Conservation (phyloP, 2,888 invertebrate genomes). For the Pecten maximus region DNA sequence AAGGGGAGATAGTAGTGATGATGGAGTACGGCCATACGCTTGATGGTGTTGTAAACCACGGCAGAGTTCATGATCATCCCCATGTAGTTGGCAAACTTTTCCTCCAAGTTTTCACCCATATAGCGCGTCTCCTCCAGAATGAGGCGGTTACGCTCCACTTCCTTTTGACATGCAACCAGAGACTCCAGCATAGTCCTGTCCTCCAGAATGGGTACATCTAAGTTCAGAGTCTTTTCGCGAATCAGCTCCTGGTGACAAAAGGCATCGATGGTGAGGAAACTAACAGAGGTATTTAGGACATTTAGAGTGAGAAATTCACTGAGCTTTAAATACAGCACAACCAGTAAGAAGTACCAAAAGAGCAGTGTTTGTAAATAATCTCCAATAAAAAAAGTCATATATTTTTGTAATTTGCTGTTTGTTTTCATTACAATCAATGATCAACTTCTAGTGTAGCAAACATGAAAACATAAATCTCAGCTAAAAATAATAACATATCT, state of each 20-base stretch:
- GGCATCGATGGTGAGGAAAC: background rate
- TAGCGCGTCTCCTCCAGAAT: constrained; percentile 79
- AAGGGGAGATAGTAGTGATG: constrained; percentile 79
- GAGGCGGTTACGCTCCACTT: constrained; percentile 73
- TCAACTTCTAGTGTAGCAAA: background rate
- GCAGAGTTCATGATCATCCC: constrained; percentile 78
- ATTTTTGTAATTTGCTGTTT: no score
- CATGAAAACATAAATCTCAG: background rate
- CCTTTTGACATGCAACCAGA: constrained; percentile 76
- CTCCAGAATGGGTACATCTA: constrained; percentile 77
- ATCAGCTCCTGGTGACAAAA: constrained; percentile 73
- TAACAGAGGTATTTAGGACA: no score
- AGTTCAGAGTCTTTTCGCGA: constrained; percentile 77
- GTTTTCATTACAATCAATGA: no score
- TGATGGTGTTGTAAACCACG: constrained; percentile 78
- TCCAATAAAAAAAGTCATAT: background rate
- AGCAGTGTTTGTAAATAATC: no score
- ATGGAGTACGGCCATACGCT: constrained; percentile 74
- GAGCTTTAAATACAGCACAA: no score
- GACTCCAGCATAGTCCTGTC: constrained; percentile 80
- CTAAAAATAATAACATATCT: background rate
- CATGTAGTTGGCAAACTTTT: constrained; percentile 77
- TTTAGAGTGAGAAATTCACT: background rate
- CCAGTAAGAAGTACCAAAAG: no score
- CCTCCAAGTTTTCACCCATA: constrained; percentile 78